Evolutionary conservation across 2,888 invertebrate genomes (phyloP).

Genomic region (Sisyra terminalis): DNA sequence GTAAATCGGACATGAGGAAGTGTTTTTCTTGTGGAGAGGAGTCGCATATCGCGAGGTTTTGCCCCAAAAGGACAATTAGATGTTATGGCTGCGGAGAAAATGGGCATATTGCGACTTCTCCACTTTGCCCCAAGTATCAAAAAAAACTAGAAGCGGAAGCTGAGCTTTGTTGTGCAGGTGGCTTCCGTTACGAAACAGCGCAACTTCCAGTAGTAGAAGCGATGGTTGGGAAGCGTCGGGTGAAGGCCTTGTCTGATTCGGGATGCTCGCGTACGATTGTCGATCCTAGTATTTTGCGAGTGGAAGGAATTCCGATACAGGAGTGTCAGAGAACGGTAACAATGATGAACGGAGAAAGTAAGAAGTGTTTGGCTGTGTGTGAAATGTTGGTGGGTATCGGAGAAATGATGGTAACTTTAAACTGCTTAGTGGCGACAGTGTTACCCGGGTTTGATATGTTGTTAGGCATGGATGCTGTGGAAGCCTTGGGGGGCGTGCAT

Average conservation of each 20-base stretch:
- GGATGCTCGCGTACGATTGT: conserved; percentile 1
- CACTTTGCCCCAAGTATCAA: neutral
- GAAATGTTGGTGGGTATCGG: conserved; percentile 16
- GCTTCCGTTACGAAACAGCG: neutral
- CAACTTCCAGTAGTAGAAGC: neutral
- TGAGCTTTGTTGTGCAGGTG: neutral
- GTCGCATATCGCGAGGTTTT: neutral
- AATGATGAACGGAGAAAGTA: too few species aligned
- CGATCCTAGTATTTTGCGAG: neutral
- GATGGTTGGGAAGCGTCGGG: neutral
- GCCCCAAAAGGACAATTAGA: neutral
- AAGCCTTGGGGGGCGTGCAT: conserved; percentile 11
- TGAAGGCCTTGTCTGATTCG: neutral
- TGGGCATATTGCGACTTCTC: neutral
- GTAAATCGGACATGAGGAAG: neutral
- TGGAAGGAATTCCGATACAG: neutral
- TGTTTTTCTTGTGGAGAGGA: neutral
- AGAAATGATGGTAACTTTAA: neutral
- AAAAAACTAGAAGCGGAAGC: neutral
- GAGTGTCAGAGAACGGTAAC: neutral
- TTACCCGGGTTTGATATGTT: neutral
- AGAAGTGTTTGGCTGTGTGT: conserved; percentile 15
- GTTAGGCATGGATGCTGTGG: conserved; percentile 13
- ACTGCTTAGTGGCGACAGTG: neutral
- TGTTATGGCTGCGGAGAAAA: too few species aligned